Conservation (phyloP, 2,113 vertebrate genomes). For the Cromileptes altivelis region DNA sequence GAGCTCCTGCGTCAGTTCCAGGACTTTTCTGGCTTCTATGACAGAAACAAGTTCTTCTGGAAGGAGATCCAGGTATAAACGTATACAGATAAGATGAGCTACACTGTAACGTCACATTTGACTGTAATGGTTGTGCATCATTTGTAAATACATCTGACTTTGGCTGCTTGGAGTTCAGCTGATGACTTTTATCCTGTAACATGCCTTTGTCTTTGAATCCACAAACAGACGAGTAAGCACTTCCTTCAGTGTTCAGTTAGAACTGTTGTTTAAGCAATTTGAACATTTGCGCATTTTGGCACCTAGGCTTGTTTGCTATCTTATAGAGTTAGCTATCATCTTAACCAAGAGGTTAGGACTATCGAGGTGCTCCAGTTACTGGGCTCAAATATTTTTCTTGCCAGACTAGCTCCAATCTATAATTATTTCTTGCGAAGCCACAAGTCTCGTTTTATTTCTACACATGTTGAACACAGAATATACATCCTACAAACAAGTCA, state of each 20-base stretch:
- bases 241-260: background rate
- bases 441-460: background rate
- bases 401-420: background rate
- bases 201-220: background rate
- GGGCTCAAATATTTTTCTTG: background rate
- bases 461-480: background rate
- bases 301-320: background rate
- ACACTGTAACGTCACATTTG: background rate
- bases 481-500: background rate
- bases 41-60: slow-evolving; percentile 89
- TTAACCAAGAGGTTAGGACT: background rate
- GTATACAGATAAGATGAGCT: background rate
- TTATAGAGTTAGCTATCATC: background rate
- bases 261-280: background rate
- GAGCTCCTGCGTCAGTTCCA: slow-evolving; percentile 90
- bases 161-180: background rate
- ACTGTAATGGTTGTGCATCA: background rate
- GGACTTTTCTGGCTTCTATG: slow-evolving; percentile 90
- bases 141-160: background rate
- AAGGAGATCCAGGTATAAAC: slow-evolving; percentile 88
- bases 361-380: background rate
- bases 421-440: no score
- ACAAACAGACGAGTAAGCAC: background rate
- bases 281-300: background rate
- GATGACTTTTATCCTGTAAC: background rate